Conservation (phyloP, 2,797 vertebrate species). For the Diceros bicornis region DNA sequence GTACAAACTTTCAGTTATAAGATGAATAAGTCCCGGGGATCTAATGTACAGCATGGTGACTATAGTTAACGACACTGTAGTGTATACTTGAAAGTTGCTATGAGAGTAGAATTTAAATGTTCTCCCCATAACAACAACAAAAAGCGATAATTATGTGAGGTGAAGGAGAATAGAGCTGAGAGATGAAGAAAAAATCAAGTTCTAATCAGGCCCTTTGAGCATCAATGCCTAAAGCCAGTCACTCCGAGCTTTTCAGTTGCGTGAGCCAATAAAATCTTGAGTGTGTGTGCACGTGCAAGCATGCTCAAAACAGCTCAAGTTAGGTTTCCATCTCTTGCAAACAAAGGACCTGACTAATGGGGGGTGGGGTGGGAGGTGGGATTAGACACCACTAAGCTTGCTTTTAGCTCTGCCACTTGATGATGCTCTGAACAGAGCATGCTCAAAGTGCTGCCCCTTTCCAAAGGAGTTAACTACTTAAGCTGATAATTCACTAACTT, state of each 20-base stretch:
- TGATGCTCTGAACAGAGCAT: neutral
- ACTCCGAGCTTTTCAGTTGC: neutral
- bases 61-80: neutral
- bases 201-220: neutral
- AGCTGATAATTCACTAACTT: neutral
- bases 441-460: neutral
- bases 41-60: neutral
- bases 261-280: neutral
- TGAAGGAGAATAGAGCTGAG: neutral
- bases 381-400: neutral
- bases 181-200: neutral
- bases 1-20: neutral
- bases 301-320: neutral
- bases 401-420: neutral
- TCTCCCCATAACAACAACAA: neutral
- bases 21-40: neutral
- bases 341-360: neutral
- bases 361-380: neutral
- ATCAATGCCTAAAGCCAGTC: neutral
- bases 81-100: neutral
- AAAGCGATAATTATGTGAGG: neutral
- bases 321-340: neutral
- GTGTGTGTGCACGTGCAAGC: accelerated
- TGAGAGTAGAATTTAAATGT: neutral
- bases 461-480: neutral